A percentile compares a stretch with the other conserved stretches of the same genome.
These are phyloP conservation scores for Acestrorhynchus altus DNA, from an alignment of 2,797 vertebrate genomes.

Conservation along the genomic window DNA sequence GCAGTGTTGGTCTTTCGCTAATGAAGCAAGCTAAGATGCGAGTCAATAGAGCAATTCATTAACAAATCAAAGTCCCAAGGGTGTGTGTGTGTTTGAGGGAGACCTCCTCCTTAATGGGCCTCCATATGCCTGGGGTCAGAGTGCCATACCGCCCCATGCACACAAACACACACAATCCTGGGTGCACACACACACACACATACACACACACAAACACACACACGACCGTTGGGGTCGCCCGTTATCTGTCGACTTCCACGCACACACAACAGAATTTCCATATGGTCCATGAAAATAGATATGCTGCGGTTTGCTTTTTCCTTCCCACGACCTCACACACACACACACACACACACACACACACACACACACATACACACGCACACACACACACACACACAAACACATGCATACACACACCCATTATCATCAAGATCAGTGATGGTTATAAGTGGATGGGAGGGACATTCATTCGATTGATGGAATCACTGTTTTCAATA, in stretches of 20 bases:
- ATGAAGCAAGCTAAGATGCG: constrained; percentile 95
- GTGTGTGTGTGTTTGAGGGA: constrained; percentile 85
- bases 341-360: constrained; percentile 21
- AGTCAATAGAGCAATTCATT: constrained; percentile 99
- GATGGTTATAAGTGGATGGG: constrained; percentile 63
- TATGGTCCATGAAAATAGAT: constrained; percentile 98
- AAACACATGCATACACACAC: no score
- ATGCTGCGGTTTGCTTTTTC: constrained; percentile 78
- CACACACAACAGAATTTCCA: constrained; percentile 99
- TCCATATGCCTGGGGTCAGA: constrained; percentile 98
- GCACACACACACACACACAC: constrained; percentile 11
- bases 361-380: neutral
- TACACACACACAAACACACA: constrained; percentile 91
- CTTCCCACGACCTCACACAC: constrained; percentile 86
- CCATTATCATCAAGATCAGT: constrained; percentile 68
- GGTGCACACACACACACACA: constrained; percentile 86
- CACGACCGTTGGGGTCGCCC: constrained; percentile 92
- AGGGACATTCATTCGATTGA: constrained; percentile 65
- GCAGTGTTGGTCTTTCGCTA: constrained; percentile 90
- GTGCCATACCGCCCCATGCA: constrained; percentile 87
- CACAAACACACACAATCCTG: constrained; percentile 90
- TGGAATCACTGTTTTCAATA: neutral
- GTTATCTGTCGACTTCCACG: constrained; percentile 89
- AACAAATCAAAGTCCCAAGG: constrained; percentile 98
- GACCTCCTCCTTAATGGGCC: constrained; percentile 87